Evolutionary conservation across 1,140 invertebrate genomes (phyloP).

Genomic region (Drosophila miranda): DNA sequence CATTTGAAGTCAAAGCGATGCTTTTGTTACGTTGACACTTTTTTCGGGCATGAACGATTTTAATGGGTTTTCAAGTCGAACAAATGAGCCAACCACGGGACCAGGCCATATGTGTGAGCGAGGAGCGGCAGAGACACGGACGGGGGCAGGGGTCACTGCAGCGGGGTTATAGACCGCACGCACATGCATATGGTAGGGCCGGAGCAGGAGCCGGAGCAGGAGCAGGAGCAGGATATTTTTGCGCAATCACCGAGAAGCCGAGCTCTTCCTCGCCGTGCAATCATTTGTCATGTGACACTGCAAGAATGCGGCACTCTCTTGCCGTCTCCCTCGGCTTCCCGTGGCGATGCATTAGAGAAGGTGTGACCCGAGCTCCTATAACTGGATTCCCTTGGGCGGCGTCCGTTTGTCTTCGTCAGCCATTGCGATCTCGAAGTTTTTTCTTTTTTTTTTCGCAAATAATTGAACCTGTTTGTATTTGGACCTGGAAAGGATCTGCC

Average conservation of each 20-base stretch:
- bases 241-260: slow-evolving; percentile 66
- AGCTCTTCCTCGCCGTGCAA: slow-evolving; percentile 20
- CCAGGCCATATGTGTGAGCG: slow-evolving; percentile 50
- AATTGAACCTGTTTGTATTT: slow-evolving; percentile 74
- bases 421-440: slow-evolving; percentile 21
- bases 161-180: slow-evolving; percentile 54
- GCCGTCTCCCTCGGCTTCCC: slow-evolving; percentile 5
- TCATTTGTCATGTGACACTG: slow-evolving; percentile 78
- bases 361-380: slow-evolving; percentile 63
- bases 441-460: slow-evolving; percentile 55
- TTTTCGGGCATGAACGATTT: slow-evolving; percentile 82
- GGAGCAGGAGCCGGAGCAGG: slow-evolving; percentile 46
- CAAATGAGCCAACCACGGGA: slow-evolving; percentile 68
- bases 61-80: slow-evolving; percentile 72
- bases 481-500: slow-evolving; percentile 10
- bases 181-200: slow-evolving; percentile 25
- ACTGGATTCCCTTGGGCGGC: slow-evolving; percentile 30
- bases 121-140: slow-evolving; percentile 6
- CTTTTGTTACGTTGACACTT: slow-evolving; percentile 82
- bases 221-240: slow-evolving; percentile 66
- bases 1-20: slow-evolving; percentile 77
- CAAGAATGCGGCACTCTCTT: slow-evolving; percentile 36
- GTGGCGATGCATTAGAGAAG: slow-evolving; percentile 52
- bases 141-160: slow-evolving; percentile 5
- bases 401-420: slow-evolving; percentile 50